Percentiles rank a stretch among this genome's conserved stretches.
Evolutionary conservation across 1,140 invertebrate genomes (phyloP).

Genomic region (Bemisia tabaci): DNA sequence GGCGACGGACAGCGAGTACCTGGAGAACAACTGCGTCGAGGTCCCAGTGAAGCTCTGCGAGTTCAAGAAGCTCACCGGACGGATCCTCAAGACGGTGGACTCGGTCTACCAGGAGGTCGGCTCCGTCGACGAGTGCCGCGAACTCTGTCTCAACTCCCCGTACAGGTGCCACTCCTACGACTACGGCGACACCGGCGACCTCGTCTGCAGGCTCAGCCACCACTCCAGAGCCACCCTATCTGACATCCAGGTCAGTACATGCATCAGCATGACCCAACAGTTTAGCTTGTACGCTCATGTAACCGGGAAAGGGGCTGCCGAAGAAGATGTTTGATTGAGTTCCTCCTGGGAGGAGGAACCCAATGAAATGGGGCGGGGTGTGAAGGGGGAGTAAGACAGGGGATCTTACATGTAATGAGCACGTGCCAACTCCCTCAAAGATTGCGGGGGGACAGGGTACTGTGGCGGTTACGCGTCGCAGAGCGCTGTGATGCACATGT

Average conservation of each 20-base stretch:
- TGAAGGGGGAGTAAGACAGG: no score
- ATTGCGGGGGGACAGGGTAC: no score
- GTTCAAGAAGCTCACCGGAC: conserved; percentile 73
- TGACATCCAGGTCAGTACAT: conserved; percentile 64
- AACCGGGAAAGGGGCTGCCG: no score
- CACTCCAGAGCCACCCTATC: conserved; percentile 75
- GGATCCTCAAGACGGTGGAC: conserved; percentile 85
- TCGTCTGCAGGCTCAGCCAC: conserved; percentile 82
- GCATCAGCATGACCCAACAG: no score
- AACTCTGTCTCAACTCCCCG: conserved; percentile 74
- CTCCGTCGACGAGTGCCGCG: conserved; percentile 70
- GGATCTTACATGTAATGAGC: no score
- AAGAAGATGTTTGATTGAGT: no score
- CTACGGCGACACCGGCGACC: conserved; percentile 81
- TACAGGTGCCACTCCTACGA: conserved; percentile 82
- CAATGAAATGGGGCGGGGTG: no score
- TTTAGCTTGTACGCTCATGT: no score
- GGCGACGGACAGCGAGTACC: conserved; percentile 51
- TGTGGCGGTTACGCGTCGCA: no score
- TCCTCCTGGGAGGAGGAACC: no score
- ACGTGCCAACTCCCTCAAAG: no score
- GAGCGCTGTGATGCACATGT: no score
- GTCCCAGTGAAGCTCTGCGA: conserved; percentile 83
- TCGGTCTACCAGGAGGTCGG: conserved; percentile 82
- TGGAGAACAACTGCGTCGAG: conserved; percentile 82